Evolutionary conservation across 2,797 vertebrate species (phyloP), one percentile per base, ranked within the genome.

Genomic region (Monodelphis domestica): DNA sequence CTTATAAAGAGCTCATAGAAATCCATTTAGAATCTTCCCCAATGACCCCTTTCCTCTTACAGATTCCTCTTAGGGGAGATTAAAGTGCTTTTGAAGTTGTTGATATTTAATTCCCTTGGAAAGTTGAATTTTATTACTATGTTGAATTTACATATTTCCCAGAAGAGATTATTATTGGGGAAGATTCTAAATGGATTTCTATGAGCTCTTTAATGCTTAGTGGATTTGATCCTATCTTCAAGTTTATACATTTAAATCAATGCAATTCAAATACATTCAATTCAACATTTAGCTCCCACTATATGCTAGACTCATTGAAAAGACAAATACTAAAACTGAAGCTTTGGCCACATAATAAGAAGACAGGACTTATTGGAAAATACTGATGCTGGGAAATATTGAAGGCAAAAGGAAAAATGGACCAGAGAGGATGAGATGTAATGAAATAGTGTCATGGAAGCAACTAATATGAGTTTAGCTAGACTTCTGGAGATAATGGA

Each of bases 161-260:
- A 53, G 53, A 55, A 57, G 78, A 90, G 15, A 57, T 1, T 21
- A 53, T n/a, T 38, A 87, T 53, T 54, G 55, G 12, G 54, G 92
- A 91, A 54, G 38, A 88, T 21, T 54, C 53, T 15, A 33, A 30
- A 6, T 33, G 30, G 38, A 92, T 14, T 11, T 30, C 53, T 12
- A 14, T 0, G 24, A 2, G 0, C 14, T 30, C 11, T 12, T 87
- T 84, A n/a, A n/a, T n/a, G 1, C 33, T 29, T 12, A 14, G 53
- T 30, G 90, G 33, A 1, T 84, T 5, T 90, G 78, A 15, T 54
- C 0, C 3, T 0, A 0, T 1, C 0, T 78, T 78, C 38, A 45
- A 26, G 21, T 78, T 45, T 78, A 78, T 78, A 26, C 15, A 11
- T 78, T 78, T 21, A 78, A 78, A 38, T 24, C 38, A 45, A 78